Evolutionary conservation across 2,888 invertebrate genomes (phyloP).

Genomic region (Gymnoscelis rufifasciata): DNA sequence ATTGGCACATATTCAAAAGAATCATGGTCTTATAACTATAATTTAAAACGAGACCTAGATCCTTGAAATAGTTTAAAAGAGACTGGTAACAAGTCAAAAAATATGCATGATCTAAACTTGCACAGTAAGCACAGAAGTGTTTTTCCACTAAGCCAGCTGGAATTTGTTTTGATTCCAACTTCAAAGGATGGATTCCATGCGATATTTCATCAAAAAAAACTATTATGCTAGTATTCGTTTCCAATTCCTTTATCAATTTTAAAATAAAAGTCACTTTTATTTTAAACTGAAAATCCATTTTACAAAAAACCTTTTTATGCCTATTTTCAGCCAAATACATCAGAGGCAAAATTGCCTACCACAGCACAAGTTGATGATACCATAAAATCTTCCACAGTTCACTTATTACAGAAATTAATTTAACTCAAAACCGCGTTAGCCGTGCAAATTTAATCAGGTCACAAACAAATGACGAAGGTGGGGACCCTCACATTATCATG

Average conservation of each 20-base stretch:
- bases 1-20: no score
- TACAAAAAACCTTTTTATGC: background rate
- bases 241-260: no score
- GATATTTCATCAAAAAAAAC: background rate
- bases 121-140: background rate
- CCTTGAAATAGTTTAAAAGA: no score
- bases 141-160: background rate
- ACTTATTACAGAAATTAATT: slow-evolving; percentile 55
- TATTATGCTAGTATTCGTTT: background rate
- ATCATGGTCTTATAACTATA: no score
- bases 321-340: background rate
- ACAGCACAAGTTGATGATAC: background rate
- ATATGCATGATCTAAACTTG: no score
- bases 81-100: no score
- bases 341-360: background rate
- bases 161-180: background rate
- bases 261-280: no score
- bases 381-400: slow-evolving; percentile 33
- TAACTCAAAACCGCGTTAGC: slow-evolving; percentile 52
- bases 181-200: background rate
- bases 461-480: slow-evolving; percentile 73
- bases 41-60: no score
- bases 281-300: background rate
- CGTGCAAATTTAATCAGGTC: slow-evolving; percentile 71
- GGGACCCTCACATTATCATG: slow-evolving; percentile 61